Evolutionary conservation across 2,888 invertebrate genomes (phyloP).

Genomic region (Drosophila recens): DNA sequence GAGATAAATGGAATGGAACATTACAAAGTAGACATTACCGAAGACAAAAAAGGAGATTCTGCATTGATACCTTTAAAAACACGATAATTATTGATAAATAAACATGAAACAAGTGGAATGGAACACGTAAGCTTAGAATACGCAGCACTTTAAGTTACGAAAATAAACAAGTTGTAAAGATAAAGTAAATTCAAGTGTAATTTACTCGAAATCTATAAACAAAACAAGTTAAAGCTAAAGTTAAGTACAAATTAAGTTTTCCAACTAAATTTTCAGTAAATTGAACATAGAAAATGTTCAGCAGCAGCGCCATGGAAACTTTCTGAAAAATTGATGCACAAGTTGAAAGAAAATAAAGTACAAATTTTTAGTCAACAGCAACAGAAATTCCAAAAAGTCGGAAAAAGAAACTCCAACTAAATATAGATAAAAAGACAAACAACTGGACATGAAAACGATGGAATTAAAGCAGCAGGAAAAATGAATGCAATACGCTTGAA

Average conservation of each 20-base stretch:
- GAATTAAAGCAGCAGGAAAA: conserved; percentile 9
- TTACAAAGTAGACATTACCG: not conserved
- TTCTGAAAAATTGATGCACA: not conserved
- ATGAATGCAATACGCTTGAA: conserved; percentile 3
- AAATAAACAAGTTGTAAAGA: not conserved
- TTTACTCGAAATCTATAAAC: not conserved
- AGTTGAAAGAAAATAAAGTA: conserved; percentile 4
- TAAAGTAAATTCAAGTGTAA: not conserved
- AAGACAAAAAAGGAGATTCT: not conserved
- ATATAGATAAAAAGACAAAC: conserved; percentile 4
- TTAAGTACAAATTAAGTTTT: conserved; percentile 3
- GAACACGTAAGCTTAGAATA: not conserved
- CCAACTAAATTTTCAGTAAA: not conserved
- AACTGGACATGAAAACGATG: not conserved
- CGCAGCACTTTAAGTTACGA: not conserved
- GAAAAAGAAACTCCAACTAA: not conserved
- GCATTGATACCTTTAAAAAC: too few species aligned
- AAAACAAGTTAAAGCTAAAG: conserved; percentile 3
- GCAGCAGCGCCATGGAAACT: not conserved
- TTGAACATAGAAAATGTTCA: not conserved
- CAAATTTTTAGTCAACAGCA: conserved; percentile 4
- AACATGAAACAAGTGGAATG: conserved; percentile 2
- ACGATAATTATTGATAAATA: not conserved
- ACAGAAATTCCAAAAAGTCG: conserved; percentile 3
- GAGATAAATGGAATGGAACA: conserved; percentile 14